These are phyloP conservation scores for Phataginus tetradactyla DNA, from an alignment of 2,797 vertebrate species.

Conservation along the genomic window DNA sequence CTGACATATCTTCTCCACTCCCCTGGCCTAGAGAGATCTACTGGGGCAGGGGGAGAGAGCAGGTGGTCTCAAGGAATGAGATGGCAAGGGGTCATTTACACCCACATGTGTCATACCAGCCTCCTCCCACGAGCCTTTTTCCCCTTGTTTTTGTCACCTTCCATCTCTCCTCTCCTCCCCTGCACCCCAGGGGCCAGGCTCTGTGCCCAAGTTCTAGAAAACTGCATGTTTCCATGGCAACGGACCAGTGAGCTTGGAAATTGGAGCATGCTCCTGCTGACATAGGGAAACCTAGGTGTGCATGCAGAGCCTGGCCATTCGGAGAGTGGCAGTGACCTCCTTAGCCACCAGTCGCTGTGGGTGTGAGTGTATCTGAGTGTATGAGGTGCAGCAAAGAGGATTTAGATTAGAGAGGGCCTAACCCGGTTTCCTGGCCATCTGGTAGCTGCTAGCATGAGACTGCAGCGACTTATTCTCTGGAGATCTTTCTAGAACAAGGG, in stretches of 20 bases:
- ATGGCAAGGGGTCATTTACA: background rate
- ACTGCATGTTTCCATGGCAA: constrained; percentile 73
- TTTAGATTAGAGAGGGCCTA: constrained; percentile 29
- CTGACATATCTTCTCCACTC: background rate
- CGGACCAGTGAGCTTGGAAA: constrained; percentile 31
- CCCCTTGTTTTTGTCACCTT: background rate
- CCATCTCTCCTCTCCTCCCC: constrained; percentile 14
- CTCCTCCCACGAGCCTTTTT: background rate
- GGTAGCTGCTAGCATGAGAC: background rate
- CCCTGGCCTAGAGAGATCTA: background rate
- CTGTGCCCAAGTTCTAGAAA: constrained; percentile 63
- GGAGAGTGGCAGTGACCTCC: background rate
- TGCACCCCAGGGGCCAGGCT: constrained; percentile 39
- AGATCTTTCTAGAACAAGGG: constrained; percentile 51
- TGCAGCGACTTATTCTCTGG: background rate
- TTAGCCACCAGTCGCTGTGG: background rate
- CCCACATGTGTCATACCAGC: background rate
- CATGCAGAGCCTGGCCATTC: background rate
- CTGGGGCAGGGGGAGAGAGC: background rate
- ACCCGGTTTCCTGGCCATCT: background rate
- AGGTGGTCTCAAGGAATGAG: background rate
- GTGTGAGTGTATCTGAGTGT: background rate
- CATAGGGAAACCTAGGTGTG: constrained; percentile 30
- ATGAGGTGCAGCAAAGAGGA: background rate
- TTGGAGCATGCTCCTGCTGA: constrained; percentile 38